Percentiles rank a stretch among this genome's conserved stretches.
Conservation (phyloP, 2,797 vertebrate genomes). For the Macropus fuliginosus region DNA sequence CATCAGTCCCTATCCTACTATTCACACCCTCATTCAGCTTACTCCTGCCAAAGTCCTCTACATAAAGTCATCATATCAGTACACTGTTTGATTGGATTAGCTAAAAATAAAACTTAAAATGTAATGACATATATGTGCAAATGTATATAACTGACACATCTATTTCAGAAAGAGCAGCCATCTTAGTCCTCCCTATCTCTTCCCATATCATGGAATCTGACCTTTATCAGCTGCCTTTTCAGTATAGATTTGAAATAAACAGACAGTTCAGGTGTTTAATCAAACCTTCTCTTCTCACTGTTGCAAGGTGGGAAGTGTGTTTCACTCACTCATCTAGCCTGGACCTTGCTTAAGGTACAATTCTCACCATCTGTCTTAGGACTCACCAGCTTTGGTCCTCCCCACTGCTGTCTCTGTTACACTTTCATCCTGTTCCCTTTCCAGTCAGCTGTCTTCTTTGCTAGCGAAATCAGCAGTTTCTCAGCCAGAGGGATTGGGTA, state of each 20-base stretch:
- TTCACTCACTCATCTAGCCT: neutral
- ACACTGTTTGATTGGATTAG: neutral
- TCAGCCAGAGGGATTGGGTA: neutral
- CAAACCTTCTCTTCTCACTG: neutral
- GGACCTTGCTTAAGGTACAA: neutral
- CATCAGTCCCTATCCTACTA: neutral
- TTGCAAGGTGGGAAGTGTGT: neutral
- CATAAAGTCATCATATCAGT: neutral
- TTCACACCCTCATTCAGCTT: neutral
- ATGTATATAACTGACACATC: neutral
- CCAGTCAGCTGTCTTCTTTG: neutral
- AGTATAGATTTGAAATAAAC: neutral
- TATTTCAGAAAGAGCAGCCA: neutral
- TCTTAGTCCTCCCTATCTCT: neutral
- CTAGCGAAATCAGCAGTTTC: neutral
- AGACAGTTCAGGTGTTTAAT: neutral
- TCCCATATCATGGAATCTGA: neutral
- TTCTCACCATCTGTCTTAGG: neutral
- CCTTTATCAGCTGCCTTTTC: neutral
- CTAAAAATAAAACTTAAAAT: neutral
- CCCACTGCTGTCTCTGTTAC: neutral
- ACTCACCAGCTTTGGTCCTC: neutral
- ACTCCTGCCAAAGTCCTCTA: neutral
- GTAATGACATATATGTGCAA: neutral
- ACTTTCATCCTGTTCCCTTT: neutral